These are phyloP conservation scores for Tupaia chinensis DNA, from an alignment of 2,113 vertebrate genomes.

Conservation along the genomic window DNA sequence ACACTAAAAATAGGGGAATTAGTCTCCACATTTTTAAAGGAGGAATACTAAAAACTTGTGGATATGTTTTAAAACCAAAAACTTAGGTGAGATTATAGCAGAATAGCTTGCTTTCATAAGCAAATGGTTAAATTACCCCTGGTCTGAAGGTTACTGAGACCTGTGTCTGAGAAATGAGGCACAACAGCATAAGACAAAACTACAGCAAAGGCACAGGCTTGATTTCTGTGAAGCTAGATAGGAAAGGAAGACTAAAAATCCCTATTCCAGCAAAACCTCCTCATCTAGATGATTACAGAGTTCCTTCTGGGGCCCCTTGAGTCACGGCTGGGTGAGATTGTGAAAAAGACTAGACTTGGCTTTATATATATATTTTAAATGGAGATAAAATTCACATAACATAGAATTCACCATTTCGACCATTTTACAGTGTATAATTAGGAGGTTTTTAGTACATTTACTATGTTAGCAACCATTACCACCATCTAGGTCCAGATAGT, in stretches of 20 bases:
- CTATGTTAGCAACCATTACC: neutral
- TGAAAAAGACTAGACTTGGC: neutral
- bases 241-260: neutral
- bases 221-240: neutral
- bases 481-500: neutral
- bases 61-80: neutral
- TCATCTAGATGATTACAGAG: neutral
- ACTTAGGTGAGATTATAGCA: neutral
- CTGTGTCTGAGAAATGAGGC: neutral
- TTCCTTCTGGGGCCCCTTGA: neutral
- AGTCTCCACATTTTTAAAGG: neutral
- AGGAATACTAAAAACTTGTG: neutral
- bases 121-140: neutral
- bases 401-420: neutral
- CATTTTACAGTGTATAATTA: neutral
- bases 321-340: neutral
- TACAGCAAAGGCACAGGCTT: neutral
- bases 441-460: neutral
- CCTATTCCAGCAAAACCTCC: neutral
- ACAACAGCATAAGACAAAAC: neutral
- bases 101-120: neutral
- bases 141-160: neutral
- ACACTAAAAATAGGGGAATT: too few species aligned
- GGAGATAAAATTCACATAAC: neutral
- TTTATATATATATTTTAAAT: neutral